Percentiles rank a stretch among this genome's conserved stretches.
Evolutionary conservation across 2,113 vertebrate genomes (phyloP).

Genomic region (Furnarius figulus): DNA sequence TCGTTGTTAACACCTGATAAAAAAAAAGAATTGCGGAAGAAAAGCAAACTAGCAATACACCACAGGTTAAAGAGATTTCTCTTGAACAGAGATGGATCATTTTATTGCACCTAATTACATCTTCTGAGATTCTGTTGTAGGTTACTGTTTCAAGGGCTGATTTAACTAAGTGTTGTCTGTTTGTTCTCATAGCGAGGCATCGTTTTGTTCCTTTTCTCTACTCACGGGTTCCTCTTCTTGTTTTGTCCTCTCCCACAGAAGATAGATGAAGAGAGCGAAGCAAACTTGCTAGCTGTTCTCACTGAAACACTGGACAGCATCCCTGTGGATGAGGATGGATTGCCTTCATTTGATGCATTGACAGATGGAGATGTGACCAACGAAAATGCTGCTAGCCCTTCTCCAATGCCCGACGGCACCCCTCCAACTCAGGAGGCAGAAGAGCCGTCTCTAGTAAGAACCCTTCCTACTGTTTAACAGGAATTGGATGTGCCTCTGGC

Average conservation of each 20-base stretch:
- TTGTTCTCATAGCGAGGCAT: background rate
- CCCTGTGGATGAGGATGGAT: slow-evolving; percentile 99
- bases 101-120: background rate
- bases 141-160: background rate
- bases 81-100: background rate
- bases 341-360: slow-evolving; percentile 98
- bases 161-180: background rate
- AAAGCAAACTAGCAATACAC: slow-evolving; percentile 6
- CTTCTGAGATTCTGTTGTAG: background rate
- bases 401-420: slow-evolving; percentile 89
- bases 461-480: slow-evolving; percentile 79
- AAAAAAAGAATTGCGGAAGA: background rate
- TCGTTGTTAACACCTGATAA: background rate
- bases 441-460: slow-evolving; percentile 98
- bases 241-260: slow-evolving; percentile 78
- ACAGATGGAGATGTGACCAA: slow-evolving; percentile 98
- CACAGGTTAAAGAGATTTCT: background rate
- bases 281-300: slow-evolving; percentile 98
- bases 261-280: slow-evolving; percentile 99
- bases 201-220: background rate
- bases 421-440: slow-evolving; percentile 93
- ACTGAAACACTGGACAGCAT: slow-evolving; percentile 99
- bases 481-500: slow-evolving; percentile 77
- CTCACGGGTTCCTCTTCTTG: background rate
- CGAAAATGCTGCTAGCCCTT: slow-evolving; percentile 92